Evolutionary conservation across 2,113 vertebrate species (phyloP).

Genomic region (Prietella phreatophila): DNA sequence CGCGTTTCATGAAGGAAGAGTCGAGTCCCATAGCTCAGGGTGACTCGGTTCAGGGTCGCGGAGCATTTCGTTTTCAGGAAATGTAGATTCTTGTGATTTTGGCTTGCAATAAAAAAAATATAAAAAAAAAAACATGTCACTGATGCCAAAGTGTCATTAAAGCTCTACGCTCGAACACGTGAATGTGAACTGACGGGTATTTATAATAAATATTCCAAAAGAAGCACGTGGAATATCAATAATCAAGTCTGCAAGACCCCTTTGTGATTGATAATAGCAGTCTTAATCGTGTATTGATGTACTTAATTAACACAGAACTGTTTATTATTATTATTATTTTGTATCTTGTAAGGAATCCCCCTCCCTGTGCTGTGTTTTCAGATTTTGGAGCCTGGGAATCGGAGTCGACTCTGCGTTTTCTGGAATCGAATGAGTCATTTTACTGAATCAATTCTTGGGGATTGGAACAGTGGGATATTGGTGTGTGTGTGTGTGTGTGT

Average conservation of each 20-base stretch:
- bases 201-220: not conserved
- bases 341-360: too few species aligned
- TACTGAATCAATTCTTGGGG: not conserved
- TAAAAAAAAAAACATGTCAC: not conserved
- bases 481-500: too few species aligned
- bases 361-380: not conserved
- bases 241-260: not conserved
- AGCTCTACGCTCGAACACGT: not conserved
- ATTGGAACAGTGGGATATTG: not conserved
- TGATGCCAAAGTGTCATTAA: not conserved
- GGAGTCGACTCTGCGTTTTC: not conserved
- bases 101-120: not conserved
- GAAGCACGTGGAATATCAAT: too few species aligned
- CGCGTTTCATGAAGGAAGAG: too few species aligned
- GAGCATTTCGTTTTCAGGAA: too few species aligned
- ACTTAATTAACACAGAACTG: not conserved
- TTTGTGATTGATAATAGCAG: not conserved
- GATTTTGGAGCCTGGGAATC: not conserved
- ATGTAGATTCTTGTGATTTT: not conserved
- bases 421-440: not conserved
- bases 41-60: not conserved
- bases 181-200: not conserved
- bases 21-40: not conserved
- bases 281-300: not conserved
- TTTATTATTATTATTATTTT: not conserved